Base-by-base conservation (phyloP, 2,888 invertebrate genomes). In the Meta bourneti region DNA sequence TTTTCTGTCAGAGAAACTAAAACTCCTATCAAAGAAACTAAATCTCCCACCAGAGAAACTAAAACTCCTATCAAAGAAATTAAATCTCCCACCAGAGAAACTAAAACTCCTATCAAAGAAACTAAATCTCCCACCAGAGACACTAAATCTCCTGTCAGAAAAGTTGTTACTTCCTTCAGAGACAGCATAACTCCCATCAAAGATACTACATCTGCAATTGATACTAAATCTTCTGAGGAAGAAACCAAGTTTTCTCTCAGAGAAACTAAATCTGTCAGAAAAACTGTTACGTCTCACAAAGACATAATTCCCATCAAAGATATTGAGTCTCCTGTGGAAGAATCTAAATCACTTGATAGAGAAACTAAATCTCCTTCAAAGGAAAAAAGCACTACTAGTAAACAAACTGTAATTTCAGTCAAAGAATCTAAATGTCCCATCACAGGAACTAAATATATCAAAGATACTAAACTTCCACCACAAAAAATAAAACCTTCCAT, bases 1-100 rank as follows among this genome's bases (percentile, higher is more conserved):
- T n/a, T 11, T 13, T 70, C 34, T 6, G 6, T 71, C 7, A 70
- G 19, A 34, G 78, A 75, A 74, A 49, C 6, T 16, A 75, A 89
- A 82, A 48, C 75, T 19, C 75, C 80, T 49, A 9, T 11, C 51
- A 13, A 61, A 61, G 70, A 81, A 61, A 20, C n/a, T 13, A 78
- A 78, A 74, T 69, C 54, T 7, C 69, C 78, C 49, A 7, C 6
- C 34, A 51, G n/a, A 7, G 77, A 34, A 16, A 51, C 13, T 54
- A 19, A 61, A 78, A 49, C 85, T 11, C 70, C 77, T 81, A 1
- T 49, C 34, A 81, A 20, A 34, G 16, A 52, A 74, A 54, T 13
- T 72, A 72, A 84, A 83, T 20, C 84, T 16, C 54, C 11, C 11
- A n/a, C 16, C 7, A 75, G 20, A 74, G 74, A 83, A 74, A 51